Evolutionary conservation across 2,888 invertebrate species (phyloP).

Genomic region (Drosophila infuscata): DNA sequence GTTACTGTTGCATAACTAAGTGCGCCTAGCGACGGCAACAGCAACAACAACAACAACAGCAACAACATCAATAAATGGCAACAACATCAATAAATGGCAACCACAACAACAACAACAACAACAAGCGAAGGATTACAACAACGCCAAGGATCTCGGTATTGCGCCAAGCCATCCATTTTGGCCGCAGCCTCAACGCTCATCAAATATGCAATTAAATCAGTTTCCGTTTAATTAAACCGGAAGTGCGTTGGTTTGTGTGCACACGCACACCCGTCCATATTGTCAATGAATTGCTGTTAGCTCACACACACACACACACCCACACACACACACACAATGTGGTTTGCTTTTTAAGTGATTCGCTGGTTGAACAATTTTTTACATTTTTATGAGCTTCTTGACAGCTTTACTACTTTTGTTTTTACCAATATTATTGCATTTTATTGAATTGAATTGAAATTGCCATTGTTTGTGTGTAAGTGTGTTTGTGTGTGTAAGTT

Average conservation of each 20-base stretch:
- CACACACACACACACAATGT: conserved; percentile 34
- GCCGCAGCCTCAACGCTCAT: conserved; percentile 76
- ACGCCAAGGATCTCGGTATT: conserved; percentile 31
- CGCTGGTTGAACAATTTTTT: conserved; percentile 59
- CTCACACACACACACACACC: conserved; percentile 15
- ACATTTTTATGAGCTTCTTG: conserved; percentile 73
- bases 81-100: conserved; percentile 9
- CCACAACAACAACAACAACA: conserved; percentile 21
- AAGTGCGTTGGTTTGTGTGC: conserved; percentile 76
- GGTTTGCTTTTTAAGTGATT: conserved; percentile 75
- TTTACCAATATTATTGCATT: conserved; percentile 58
- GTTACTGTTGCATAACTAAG: conserved; percentile 60
- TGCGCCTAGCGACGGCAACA: conserved; percentile 45
- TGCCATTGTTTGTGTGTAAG: conserved; percentile 5
- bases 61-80: conserved; percentile 20
- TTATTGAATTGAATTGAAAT: conserved; percentile 70
- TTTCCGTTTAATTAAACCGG: conserved; percentile 84
- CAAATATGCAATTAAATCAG: conserved; percentile 85
- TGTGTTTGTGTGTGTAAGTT: neutral
- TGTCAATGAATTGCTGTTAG: conserved; percentile 44
- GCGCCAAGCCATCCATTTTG: conserved; percentile 63
- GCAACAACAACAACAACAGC: conserved; percentile 27
- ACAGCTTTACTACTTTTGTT: conserved; percentile 39
- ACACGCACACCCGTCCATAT: conserved; percentile 52
- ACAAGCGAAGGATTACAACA: conserved; percentile 41